Evolutionary conservation across 2,113 vertebrate species (phyloP), one percentile per base, ranked within the genome.

Genomic region (Podilymbus podiceps): DNA sequence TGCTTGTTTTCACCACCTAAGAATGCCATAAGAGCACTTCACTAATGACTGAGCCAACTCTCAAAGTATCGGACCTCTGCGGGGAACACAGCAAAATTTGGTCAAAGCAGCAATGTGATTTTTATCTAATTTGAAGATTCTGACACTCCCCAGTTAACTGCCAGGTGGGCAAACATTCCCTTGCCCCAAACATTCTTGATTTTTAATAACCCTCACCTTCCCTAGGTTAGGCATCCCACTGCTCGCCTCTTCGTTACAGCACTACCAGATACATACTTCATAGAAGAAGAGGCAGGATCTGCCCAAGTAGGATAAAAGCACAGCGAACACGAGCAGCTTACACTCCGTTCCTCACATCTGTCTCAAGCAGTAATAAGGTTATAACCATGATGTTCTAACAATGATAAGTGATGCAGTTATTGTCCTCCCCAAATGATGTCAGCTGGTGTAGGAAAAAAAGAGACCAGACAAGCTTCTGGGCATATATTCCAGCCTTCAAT

Each of bases 41-140:
- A 27, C 31, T 38, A 44, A 64, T 1, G 16, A 38, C 11, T 11
- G 56, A 46, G 24, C 4, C 22, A 56, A 35, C 9, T 25, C 30
- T 8, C 23, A 11, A 11, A 58, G 11, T 6, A 44, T 3, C 9
- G 1, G 15, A 60, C 25, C n/a, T 47, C 89, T n/a, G 6, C 0
- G 1, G 14, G 42, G 12, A 83, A 35, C 4, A 33, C 11, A 44
- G 55, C 25, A 63, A 47, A 30, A 9, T 1, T 5, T 2, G 8
- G 50, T 5, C 50, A 53, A 27, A 53, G 68, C 38, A 87, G 25
- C 59, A 25, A 21, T 1, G 13, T 11, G 42, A 42, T 10, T 77
- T 77, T 14, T 8, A 55, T 35, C 50, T 71, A 4, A 17, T 23
- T 2, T 44, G 30, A 80, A 60, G 31, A 53, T 16, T 60, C 15